Evolutionary conservation across 2,113 vertebrate genomes (phyloP), one percentile per base, ranked within the genome.

Genomic region (Cyanoliseus patagonus): DNA sequence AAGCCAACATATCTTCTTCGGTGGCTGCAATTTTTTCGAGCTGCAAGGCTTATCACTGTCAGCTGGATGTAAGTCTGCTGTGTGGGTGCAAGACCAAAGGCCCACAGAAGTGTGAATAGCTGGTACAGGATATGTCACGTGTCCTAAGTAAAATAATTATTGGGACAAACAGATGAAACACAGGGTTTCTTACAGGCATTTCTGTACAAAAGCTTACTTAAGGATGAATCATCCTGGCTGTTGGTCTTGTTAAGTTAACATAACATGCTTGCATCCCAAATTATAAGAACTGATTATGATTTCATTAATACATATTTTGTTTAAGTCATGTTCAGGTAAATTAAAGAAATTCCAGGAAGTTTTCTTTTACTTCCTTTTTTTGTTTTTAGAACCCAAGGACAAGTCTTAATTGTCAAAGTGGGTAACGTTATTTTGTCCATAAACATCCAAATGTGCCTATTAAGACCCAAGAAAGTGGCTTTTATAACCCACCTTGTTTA

Each of bases 101-200:
- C 19, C 55, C 33, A 5, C 17, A 55, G 11, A 17, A 7, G 17
- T 28, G 17, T 28, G 33, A n/a, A 12, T 9, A 17, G 11, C 1
- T 53, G 25, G 13, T 37, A 20, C 0, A 0, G 13, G 42, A 52
- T 8, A 10, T 67, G 6, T 19, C 42, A 23, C 0, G 0, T 52
- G 24, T 31, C 44, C 35, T 15, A 30, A 66, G 8, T 20, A 23
- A 37, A 55, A 22, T 33, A 14, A 17, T 28, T 37, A 53, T 1
- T 13, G 33, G 47, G 33, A 19, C 41, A 52, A 52, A 62, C 23
- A 52, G 18, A 17, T 19, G 27, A 62, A 67, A 55, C 9, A 5
- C 3, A 33, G 7, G 1, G 52, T 52, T 30, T 17, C 51, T 52
- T 30, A 52, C 27, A 30, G 27, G 6, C 16, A 63, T 39, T 75